A percentile compares a stretch with the other conserved stretches of the same genome.
phyloP scores from a whole-genome alignment of 2,888 invertebrate genomes.

The Nemoura dubitans region DNA sequence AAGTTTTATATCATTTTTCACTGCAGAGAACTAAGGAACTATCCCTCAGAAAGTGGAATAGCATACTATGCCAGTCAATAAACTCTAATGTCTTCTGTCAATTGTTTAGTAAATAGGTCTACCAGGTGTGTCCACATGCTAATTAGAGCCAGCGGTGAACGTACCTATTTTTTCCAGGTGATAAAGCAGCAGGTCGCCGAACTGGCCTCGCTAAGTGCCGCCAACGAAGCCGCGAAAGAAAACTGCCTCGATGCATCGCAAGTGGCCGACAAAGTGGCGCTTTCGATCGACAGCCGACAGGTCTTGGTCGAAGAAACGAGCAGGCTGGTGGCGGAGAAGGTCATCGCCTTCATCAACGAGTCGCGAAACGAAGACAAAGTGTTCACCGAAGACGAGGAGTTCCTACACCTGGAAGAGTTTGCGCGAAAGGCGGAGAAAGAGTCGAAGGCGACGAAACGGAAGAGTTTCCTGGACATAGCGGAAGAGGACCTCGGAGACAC shows the following conservation, averaged over 20 bases:
- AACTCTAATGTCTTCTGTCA: no score
- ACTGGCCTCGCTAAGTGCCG: neutral
- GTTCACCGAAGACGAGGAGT: neutral
- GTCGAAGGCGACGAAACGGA: neutral
- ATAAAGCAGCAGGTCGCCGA: slow-evolving; percentile 4
- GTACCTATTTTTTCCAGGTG: neutral
- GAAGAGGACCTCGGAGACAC: slow-evolving; percentile 33
- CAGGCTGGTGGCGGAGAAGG: neutral
- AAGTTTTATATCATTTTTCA: no score
- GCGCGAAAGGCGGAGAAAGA: neutral
- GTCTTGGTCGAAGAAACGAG: no score
- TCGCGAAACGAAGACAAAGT: neutral
- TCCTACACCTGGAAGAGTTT: neutral
- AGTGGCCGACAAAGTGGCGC: no score
- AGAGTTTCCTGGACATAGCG: slow-evolving; percentile 20
- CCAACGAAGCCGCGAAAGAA: neutral
- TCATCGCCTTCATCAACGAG: neutral
- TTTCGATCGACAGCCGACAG: neutral
- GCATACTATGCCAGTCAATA: no score
- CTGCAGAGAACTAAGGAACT: no score
- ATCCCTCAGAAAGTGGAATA: no score
- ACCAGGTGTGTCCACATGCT: no score
- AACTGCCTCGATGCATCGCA: neutral
- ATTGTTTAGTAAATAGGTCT: no score
- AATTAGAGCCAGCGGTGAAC: no score